phyloP scores from a whole-genome alignment of 2,888 invertebrate genomes.

The Ferdinandea cuprea region DNA sequence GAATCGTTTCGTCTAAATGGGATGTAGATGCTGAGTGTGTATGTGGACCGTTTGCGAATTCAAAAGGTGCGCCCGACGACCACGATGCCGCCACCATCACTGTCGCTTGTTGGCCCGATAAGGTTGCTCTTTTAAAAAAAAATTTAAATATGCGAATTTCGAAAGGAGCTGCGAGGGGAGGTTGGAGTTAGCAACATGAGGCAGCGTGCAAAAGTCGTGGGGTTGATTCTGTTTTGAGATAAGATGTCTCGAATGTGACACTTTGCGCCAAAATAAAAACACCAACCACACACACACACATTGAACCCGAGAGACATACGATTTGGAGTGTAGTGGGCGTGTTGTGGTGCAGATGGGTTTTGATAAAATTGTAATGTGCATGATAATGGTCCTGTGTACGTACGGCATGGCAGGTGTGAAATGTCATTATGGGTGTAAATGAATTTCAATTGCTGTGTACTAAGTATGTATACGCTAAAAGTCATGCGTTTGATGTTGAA shows the following conservation, averaged over 20 bases:
- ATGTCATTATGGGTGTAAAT: constrained; percentile 71
- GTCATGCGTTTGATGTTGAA: constrained; percentile 18
- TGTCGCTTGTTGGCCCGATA: constrained; percentile 53
- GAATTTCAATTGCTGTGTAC: constrained; percentile 65
- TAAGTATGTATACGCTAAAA: too few species aligned
- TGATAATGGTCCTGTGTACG: constrained; percentile 56
- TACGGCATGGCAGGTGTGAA: constrained; percentile 65
- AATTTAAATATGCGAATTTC: constrained; percentile 63
- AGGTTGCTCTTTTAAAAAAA: constrained; percentile 52
- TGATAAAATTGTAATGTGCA: constrained; percentile 67
- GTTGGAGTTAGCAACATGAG: constrained; percentile 42
- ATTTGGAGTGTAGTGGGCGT: constrained; percentile 64
- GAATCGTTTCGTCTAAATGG: constrained; percentile 21
- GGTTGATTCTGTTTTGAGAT: constrained; percentile 61
- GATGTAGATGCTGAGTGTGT: constrained; percentile 43
- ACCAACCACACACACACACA: not conserved
- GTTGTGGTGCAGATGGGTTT: constrained; percentile 62
- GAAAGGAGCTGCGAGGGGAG: constrained; percentile 9
- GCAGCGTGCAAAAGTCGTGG: constrained; percentile 68
- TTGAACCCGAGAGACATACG: constrained; percentile 11
- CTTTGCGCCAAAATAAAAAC: constrained; percentile 43
- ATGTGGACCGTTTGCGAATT: constrained; percentile 62
- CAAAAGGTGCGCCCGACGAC: constrained; percentile 69
- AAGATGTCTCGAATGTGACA: constrained; percentile 69
- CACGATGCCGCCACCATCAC: constrained; percentile 38